Evolutionary conservation across 2,888 invertebrate genomes (phyloP).

Genomic region (Drosophila meridiana): DNA sequence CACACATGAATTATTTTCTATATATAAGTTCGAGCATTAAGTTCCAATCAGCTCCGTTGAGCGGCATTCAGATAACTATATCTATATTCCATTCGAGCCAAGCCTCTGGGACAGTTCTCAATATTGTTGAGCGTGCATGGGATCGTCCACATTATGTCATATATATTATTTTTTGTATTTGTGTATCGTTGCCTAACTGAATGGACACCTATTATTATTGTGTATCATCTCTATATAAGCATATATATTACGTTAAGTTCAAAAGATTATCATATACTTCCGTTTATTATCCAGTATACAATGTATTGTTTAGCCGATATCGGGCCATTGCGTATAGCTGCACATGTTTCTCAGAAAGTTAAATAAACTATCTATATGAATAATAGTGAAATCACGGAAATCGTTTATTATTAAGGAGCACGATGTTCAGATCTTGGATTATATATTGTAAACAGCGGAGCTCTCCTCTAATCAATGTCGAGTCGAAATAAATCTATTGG

Average conservation of each 20-base stretch:
- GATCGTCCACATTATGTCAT: constrained; percentile 9
- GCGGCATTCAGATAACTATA: constrained; percentile 2
- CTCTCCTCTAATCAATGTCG: constrained; percentile 1
- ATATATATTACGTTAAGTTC: background rate
- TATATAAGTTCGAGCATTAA: constrained; percentile 22
- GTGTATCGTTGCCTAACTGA: constrained; percentile 19
- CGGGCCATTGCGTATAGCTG: constrained; percentile 36
- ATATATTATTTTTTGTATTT: constrained; percentile 16
- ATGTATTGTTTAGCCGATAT: constrained; percentile 9
- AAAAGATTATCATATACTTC: background rate
- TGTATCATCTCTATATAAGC: background rate
- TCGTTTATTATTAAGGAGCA: background rate
- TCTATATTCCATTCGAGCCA: background rate
- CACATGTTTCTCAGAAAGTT: constrained; percentile 49
- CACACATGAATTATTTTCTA: constrained; percentile 14
- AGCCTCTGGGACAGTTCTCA: constrained; percentile 23
- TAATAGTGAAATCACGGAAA: background rate
- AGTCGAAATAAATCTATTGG: background rate
- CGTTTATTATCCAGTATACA: background rate
- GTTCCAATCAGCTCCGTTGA: constrained; percentile 13
- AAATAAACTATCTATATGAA: constrained; percentile 47
- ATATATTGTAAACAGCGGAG: background rate
- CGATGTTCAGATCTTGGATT: background rate
- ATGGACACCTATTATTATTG: constrained; percentile 11
- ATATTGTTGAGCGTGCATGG: background rate